Evolutionary conservation across 2,888 invertebrate species (phyloP), one percentile per base, ranked within the genome.

Genomic region (Aphodius sticticus): DNA sequence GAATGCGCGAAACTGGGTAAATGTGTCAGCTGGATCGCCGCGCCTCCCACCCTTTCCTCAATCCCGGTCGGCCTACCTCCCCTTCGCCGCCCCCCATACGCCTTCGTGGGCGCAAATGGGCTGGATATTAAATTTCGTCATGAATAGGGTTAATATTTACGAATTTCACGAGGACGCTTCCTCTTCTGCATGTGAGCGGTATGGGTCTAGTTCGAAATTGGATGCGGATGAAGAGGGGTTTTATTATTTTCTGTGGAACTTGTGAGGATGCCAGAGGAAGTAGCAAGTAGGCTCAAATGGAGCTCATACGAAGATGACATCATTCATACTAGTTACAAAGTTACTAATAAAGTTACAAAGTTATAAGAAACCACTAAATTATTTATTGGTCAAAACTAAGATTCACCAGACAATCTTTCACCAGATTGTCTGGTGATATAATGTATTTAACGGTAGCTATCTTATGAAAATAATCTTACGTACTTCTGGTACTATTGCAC

Each of bases 1-100:
- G 53, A 53, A 53, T 74, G 74, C 36, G 74, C 53, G 74, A 74
- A 74, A 74, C 74, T 74, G 37, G 74, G 74, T 74, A 74, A 74
- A 74, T 74, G 74, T 74, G 74, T 37, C 74, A 74, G 36, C n/a
- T 37, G 74, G 35, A 74, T 74, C 74, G 35, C 36, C 36, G 37
- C 74, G 2, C 53, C 53, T 12, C 7, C 53, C 53, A 7, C 53
- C 12, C 53, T 53, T 9, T 0, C 53, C 9, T 26, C 26, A 26
- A 26, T 53, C 53, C 53, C 53, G 53, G 53, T 53, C 53, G 53
- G 12, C 53, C 53, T 53, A 12, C 53, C 53, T 53, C 53, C 53
- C 53, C 12, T 53, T 9, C 53, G 12, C 53, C 53, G 53, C 53
- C 53, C 53, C 26, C 53, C 53, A 53, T 53, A 53, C 53, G 53